Evolutionary conservation across 2,113 vertebrate species (phyloP).

Genomic region (Bungarus multicinctus): DNA sequence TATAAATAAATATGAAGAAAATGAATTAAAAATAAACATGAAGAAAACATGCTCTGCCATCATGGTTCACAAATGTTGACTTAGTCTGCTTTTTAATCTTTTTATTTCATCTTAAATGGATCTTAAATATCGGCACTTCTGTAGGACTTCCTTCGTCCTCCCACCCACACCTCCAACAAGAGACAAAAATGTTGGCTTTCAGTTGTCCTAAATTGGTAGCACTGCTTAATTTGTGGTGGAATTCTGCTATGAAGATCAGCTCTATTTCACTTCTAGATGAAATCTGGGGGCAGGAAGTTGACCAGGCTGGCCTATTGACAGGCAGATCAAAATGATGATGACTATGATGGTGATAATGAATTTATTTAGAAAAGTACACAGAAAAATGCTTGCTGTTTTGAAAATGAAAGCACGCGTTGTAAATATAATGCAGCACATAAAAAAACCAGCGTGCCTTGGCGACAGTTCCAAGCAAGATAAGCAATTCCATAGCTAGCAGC

Average conservation of each 20-base stretch:
- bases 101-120: slow-evolving; percentile 30
- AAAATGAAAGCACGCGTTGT: neutral
- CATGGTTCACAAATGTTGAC: neutral
- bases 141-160: slow-evolving; percentile 1
- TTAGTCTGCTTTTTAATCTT: slow-evolving; percentile 36
- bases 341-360: neutral
- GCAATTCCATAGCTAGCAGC: neutral
- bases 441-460: neutral
- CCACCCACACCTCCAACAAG: slow-evolving; percentile 5
- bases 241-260: neutral
- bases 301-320: neutral
- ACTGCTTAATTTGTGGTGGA: neutral
- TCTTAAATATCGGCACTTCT: neutral
- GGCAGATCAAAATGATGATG: neutral
- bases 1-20: neutral
- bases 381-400: neutral
- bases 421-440: neutral
- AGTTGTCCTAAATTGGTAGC: neutral
- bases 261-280: slow-evolving; percentile 25
- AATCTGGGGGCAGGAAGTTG: slow-evolving; percentile 2
- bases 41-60: neutral
- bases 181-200: slow-evolving; percentile 21
- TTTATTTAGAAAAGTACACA: neutral
- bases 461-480: neutral
- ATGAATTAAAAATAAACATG: neutral